Evolutionary conservation across 2,888 invertebrate species (phyloP), one percentile per base, ranked within the genome.

Genomic region (Tetrapedia diversipes): DNA sequence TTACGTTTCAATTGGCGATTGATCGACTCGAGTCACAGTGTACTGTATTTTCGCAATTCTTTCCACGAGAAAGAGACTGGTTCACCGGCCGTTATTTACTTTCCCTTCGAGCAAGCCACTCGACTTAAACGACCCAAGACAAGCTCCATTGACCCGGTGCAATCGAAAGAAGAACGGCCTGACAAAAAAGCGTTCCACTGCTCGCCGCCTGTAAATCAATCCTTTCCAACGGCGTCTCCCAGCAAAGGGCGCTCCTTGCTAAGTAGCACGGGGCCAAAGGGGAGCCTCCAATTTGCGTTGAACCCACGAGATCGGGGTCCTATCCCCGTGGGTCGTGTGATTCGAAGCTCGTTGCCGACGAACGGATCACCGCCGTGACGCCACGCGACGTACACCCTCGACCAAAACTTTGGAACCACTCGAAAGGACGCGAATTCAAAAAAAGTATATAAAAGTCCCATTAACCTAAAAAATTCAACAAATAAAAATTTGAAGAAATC

Each of bases 211-310:
- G 27, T 41, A 68, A 69, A 69, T 57, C 67, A 65, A 64, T 69
- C 59, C 68, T 63, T 75, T 68, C 32, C 37, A 19, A 45, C 47
- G 29, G 27, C n/a, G 53, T 34, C 19, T 19, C n/a, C 41, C 27
- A 24, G 51, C 41, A 61, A 83, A 84, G 71, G 68, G 72, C 47
- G 45, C 51, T 54, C 61, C 65, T 60, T 45, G 34, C 22, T 54
- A 67, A 75, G 81, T 53, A 67, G 59, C 51, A 51, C 24, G 49
- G 49, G 51, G 29, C 27, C 59, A 32, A 47, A 68, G 69, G 77
- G 82, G 71, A 67, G 82, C 54, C 64, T 77, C 83, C 83, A 84
- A 84, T 84, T 84, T 84, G 77, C 76, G 80, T 56, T 63, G 72
- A 78, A 71, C 63, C 77, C 61, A 70, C 59, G 60, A 59, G 72